Evolutionary conservation across 1,140 invertebrate genomes (phyloP).

Genomic region (Littorina saxatilis): DNA sequence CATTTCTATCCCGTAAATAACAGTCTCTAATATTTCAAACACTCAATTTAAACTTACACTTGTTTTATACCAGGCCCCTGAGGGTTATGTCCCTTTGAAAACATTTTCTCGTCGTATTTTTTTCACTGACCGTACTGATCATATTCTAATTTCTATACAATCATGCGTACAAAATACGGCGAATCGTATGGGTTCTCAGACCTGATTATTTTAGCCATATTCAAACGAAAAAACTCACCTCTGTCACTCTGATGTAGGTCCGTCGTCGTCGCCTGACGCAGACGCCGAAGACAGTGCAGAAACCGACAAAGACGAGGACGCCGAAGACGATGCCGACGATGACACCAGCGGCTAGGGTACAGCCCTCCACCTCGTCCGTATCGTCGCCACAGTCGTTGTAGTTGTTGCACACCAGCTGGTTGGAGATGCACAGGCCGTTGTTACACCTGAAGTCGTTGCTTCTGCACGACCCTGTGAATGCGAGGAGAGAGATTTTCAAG

Average conservation of each 20-base stretch:
- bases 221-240: not conserved
- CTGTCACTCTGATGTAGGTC: not conserved
- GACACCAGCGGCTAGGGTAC: conserved; percentile 26
- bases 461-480: conserved; percentile 27
- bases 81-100: no score
- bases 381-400: conserved; percentile 59
- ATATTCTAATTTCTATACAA: no score
- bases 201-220: no score
- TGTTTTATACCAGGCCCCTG: no score
- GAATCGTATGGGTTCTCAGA: no score
- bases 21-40: no score
- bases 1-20: no score
- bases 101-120: no score
- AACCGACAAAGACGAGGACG: not conserved
- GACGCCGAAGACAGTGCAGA: not conserved
- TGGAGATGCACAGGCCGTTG: conserved; percentile 47
- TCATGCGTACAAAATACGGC: no score
- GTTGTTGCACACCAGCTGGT: conserved; percentile 44
- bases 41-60: no score
- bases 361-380: conserved; percentile 46
- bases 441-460: conserved; percentile 43
- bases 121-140: no score
- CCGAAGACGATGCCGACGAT: conserved; percentile 41
- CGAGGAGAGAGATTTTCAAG: no score
- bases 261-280: not conserved